These are phyloP conservation scores for Dichetophora obliterata DNA, from an alignment of 2,888 invertebrate species.

Conservation along the genomic window DNA sequence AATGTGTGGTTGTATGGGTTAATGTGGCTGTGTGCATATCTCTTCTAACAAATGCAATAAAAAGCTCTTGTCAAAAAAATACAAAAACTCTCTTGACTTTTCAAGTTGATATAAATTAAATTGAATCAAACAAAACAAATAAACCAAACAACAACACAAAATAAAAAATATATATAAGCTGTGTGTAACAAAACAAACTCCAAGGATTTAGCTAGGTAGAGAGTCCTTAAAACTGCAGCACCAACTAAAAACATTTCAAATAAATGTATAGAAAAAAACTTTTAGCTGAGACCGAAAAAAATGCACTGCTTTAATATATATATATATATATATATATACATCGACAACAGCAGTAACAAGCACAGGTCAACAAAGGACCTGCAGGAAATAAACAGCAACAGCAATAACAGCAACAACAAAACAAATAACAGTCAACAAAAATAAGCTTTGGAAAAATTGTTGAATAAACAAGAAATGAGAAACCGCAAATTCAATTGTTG, in stretches of 20 bases:
- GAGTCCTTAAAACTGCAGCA: neutral
- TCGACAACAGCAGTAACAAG: neutral
- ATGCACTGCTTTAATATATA: neutral
- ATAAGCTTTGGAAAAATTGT: slow-evolving; percentile 13
- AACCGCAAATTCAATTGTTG: slow-evolving; percentile 24
- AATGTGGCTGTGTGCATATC: neutral
- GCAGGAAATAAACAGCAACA: neutral
- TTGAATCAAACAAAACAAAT: slow-evolving; percentile 32
- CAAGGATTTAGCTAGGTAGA: neutral
- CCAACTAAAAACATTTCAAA: neutral
- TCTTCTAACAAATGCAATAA: neutral
- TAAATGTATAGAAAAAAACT: slow-evolving; percentile 1
- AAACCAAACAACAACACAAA: neutral
- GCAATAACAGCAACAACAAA: neutral
- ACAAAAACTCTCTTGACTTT: slow-evolving; percentile 29
- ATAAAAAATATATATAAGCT: neutral
- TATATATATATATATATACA: neutral
- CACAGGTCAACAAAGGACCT: neutral
- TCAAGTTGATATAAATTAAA: slow-evolving; percentile 37
- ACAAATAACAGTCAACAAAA: neutral
- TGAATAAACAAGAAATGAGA: slow-evolving; percentile 13
- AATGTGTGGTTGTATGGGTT: neutral
- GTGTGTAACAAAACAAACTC: neutral
- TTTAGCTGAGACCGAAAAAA: neutral
- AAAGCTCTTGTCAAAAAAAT: slow-evolving; percentile 7